Conservation (phyloP, 1,140 invertebrate species). For the Coelopa frigida region DNA sequence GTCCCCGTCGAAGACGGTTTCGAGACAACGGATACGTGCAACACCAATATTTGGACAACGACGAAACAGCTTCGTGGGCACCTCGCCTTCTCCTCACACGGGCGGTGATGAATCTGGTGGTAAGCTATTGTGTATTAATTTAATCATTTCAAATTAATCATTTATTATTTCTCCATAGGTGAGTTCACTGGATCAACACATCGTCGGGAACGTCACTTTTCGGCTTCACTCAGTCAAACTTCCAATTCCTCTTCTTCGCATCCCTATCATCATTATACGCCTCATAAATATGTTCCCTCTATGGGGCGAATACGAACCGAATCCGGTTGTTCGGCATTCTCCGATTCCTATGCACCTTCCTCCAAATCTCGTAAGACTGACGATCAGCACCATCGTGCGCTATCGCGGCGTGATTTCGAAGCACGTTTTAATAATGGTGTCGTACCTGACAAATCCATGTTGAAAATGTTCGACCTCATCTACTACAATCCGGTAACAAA, state of each 20-base stretch:
- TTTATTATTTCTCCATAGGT: too few relatives aligned
- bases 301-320: conserved; percentile 43
- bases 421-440: conserved; percentile 50
- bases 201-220: conserved; percentile 24
- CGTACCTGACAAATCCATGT: conserved; percentile 55
- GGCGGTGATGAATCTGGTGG: too few relatives aligned
- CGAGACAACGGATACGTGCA: conserved; percentile 25
- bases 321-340: conserved; percentile 42
- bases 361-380: conserved; percentile 27
- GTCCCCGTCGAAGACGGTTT: conserved; percentile 31
- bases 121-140: too few relatives aligned
- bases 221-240: conserved; percentile 9
- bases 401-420: conserved; percentile 51
- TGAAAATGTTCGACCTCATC: conserved; percentile 86
- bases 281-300: conserved; percentile 23
- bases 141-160: too few relatives aligned
- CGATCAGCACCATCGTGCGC: conserved; percentile 22
- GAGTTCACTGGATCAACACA: too few relatives aligned
- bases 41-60: conserved; percentile 40
- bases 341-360: conserved; percentile 18
- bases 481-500: conserved; percentile 78
- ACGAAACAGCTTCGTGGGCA: conserved; percentile 44
- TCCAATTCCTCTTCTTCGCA: not conserved
- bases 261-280: conserved; percentile 9
- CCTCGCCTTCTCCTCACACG: conserved; percentile 16